Evolutionary conservation across 2,888 invertebrate species (phyloP), one percentile per base, ranked within the genome.

Genomic region (Pterobdella sp.): DNA sequence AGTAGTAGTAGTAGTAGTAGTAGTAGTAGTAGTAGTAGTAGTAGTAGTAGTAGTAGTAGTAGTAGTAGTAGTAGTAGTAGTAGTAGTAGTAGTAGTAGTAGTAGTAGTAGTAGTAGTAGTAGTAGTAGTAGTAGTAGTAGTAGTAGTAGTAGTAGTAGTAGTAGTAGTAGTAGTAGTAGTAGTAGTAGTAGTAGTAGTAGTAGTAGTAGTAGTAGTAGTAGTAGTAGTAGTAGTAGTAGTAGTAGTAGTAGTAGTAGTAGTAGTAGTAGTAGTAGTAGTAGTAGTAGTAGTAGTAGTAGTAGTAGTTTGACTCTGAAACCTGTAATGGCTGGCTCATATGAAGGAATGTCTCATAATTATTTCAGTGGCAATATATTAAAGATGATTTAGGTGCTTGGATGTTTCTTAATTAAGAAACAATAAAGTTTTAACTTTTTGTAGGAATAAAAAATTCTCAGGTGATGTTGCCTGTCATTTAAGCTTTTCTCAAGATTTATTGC

Each of bases 1-100:
- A 63, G 63, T 63, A 63, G 63, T 63, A 63, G 63, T 63, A 63
- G 63, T 63, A 63, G 63, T 63, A 63, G 63, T 63, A 63, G 63
- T 63, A 63, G 63, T 63, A 63, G 63, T 63, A 63, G 63, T 63
- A 63, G 63, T 63, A 63, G 31, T 63, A 63, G 63, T 63, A 63
- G 63, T 63, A 63, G 31, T 63, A 63, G 63, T 63, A 63, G 63
- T 63, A 63, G 63, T 63, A 63, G 31, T 63, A 63, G 63, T 29
- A 63, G 63, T 63, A 31, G 63, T 63, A 63, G 31, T 63, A 63
- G 63, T 63, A 63, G 63, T 63, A 63, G 63, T 63, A 63, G 31
- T 63, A 63, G 63, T 63, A 63, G 63, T 63, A 63, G 63, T 63
- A 63, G 63, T 63, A 63, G 63, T 63, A 63, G 63, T 63, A 63